Base-by-base conservation (phyloP, 1,140 invertebrate genomes). In the Arion vulgaris region DNA sequence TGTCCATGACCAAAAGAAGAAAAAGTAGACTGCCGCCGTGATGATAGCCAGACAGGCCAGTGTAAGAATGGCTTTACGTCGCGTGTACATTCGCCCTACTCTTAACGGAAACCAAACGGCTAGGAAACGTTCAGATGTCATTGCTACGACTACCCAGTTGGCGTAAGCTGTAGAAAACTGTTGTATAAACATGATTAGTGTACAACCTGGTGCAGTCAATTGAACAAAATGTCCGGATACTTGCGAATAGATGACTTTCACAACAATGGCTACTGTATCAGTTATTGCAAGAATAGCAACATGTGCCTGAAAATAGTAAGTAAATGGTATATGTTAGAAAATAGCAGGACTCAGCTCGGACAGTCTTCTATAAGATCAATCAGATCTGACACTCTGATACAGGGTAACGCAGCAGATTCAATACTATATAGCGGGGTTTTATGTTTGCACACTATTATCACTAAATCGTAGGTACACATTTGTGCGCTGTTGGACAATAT, bases 71-170 rank as follows among this genome's bases (percentile, higher is more conserved):
- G 87, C 86, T 26, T 85, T 87, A 41, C 57, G 83, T 34, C 84
- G 85, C 26, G 85, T 84, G 80, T 88, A 90, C 36, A 88, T 80
- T 39, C 86, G 85, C 34, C 84, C 86, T 0, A 90, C 87, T 41
- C 86, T 84, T 0, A 90, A 80, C 0, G 89, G 89, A 41, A 89
- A 89, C 85, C 86, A 88, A 13, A 90, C 87, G 26, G 89, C 89
- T 17, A 89, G 82, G 72, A 88, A 90, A 4, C 89, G 82, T 79
- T 90, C 89, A 9, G 87, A 32, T 7, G 89, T 88, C 88, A 90
- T 89, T 68, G 86, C 86, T 28, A 90, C 89, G 15, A 90, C 80
- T 36, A 90, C 85, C 89, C 89, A 90, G 82, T 87, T 90, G 36
- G 88, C 80, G 78, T 87, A 89, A 57, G 83, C 85, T 75, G 85